Base-by-base conservation (phyloP, 1,140 invertebrate genomes). In the Camponotus vicinus region DNA sequence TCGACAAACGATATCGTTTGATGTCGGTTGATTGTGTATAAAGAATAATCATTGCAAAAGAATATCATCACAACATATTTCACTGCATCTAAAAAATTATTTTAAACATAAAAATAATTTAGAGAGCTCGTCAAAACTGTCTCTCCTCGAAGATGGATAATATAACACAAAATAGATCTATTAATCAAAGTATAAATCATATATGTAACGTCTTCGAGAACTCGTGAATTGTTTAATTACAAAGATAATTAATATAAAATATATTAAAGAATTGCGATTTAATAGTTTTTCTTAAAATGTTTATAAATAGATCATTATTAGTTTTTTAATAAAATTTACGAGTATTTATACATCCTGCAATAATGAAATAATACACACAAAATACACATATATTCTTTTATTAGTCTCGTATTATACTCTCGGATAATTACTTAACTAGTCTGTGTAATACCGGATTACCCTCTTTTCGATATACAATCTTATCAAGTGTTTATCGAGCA, bases 381-480 rank as follows among this genome's bases (percentile, higher is more conserved):
- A 45, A 32, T 27, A 27, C 27, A 27, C 27, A 27, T 27, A 71
- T 52, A 27, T 37, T 40, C 13, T 75, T 59, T 4, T 15, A 7
- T 34, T 55, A 21, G 0, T 34, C 0, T 6, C 13, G 7, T 40
- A 27, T 67, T 21, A 59, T 42, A n/a, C 1, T 27, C 27, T 27
- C 27, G 7, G 27, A 32, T 71, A 32, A 71, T 52, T 71, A 75
- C 34, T 9, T 27, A 59, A 42, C 5, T 64, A 13, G 9, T 0
- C 13, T 64, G 27, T 63, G 15, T 77, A 64, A 78, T 34, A 42
- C 8, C 9, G 2, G 61, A 78, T 52, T 66, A 21, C 13, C 27
- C 42, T 52, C 42, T 34, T 64, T 64, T 49, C 45, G 75, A 64
- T 37, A n/a, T 34, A n/a, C n/a, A 64, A 78, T 61, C 42, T 78